A percentile compares a stretch with the other conserved stretches of the same genome.
These are phyloP conservation scores for Cacatua alba DNA, from an alignment of 2,113 vertebrate genomes.

Conservation along the genomic window DNA sequence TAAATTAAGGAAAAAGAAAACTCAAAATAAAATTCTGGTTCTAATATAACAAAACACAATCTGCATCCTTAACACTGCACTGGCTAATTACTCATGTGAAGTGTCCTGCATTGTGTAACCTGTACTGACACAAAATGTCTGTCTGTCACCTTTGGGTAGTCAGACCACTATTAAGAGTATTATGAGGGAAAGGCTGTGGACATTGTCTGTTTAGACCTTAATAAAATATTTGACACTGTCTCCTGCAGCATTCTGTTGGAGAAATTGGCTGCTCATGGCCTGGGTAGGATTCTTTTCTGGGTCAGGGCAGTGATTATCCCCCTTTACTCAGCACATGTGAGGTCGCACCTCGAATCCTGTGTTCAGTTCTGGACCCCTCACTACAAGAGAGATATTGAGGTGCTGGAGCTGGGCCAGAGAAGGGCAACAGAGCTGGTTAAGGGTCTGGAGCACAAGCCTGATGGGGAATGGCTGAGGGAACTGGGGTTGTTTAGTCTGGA, in stretches of 20 bases:
- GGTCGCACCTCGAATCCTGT: neutral
- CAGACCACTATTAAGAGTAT: neutral
- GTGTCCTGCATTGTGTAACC: neutral
- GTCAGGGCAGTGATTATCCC: neutral
- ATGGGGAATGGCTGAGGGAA: neutral
- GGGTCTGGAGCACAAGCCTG: neutral
- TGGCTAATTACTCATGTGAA: neutral
- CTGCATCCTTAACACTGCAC: neutral
- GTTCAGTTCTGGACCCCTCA: neutral
- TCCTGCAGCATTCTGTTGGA: neutral
- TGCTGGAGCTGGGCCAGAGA: neutral
- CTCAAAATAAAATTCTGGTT: neutral
- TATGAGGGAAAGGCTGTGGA: neutral
- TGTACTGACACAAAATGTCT: neutral
- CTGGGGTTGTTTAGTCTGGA: neutral
- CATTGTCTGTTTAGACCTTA: neutral
- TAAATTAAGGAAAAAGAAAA: neutral
- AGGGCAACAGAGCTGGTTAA: neutral
- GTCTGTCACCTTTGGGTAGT: neutral
- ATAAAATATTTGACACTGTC: neutral
- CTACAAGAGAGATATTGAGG: neutral
- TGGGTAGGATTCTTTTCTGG: neutral
- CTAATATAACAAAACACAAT: neutral
- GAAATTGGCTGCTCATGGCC: neutral
- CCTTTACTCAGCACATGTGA: neutral